Evolutionary conservation across 1,140 invertebrate genomes (phyloP), one percentile per base, ranked within the genome.

Genomic region (Mylabris phalerata): DNA sequence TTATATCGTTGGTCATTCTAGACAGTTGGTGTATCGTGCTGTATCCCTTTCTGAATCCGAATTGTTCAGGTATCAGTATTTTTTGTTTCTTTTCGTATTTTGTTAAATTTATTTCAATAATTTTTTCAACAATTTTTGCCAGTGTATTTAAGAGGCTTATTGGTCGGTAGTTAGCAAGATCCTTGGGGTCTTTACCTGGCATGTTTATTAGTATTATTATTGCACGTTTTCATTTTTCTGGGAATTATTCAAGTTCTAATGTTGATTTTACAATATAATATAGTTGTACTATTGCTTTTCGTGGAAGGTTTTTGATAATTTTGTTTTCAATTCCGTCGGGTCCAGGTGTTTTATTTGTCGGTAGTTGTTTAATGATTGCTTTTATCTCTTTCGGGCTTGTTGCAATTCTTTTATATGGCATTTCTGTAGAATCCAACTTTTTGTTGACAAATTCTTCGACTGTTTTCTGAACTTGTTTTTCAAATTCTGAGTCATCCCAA

Each of bases 101-200:
- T 40, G 6, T 6, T 7, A 40, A 7, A 7, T 10, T 40, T 6
- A 7, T 10, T 7, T 7, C 6, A 40, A 40, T 40, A 7, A 40
- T 40, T 40, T 10, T 40, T 40, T 42, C 41, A 7, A 10, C 3
- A 7, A 42, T 10, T 42, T 42, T 42, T n/a, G 9, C 11, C 4
- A 6, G 9, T 4, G 9, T n/a, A 1, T 10, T 10, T 10, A 74
- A 59, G 7, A 44, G 45, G 48, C 65, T 67, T 11, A 74, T 75
- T 11, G 73, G 73, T 26, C 73, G 60, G 47, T 74, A 73, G 42
- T 51, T 70, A 10, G 10, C 10, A 1, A 68, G 59, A 26, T 42
- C 10, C 6, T n/a, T 38, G 7, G 52, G 50, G 24, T 64, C 27
- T 54, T 68, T 67, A 5, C 56, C 52, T 40, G 57, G 57, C 59